Base-by-base conservation (phyloP, 2,888 invertebrate genomes). In the Poecilobothrus nobilitatus region DNA sequence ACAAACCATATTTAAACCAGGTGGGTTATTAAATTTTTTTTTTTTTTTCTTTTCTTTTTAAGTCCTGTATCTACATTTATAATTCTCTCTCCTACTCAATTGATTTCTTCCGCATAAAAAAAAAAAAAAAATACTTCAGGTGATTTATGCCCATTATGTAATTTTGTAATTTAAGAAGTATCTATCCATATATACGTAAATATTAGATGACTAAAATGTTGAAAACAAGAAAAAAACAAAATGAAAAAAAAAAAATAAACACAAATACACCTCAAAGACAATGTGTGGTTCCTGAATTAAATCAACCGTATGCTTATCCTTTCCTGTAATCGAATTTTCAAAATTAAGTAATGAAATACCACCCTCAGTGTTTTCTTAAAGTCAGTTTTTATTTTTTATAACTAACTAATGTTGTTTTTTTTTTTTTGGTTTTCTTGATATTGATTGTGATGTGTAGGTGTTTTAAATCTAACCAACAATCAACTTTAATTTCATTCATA, bases 291-390 rank as follows among this genome's bases (percentile, higher is more conserved):
- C 53, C 18, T 53, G 53, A n/a, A 53, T 53, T 53, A 53, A 53
- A 53, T 53, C 15, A 53, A 53, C 18, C 53, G 18, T 53, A 53
- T 18, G 53, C 53, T 53, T 53, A 53, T 53, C 53, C 53, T 53
- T 53, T 53, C 53, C 53, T 53, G 53, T 53, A 53, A 53, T 53
- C 53, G 18, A 53, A 53, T 2, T 37, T 53, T 41, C 7, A 18
- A 53, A 53, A 53, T 53, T 53, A 53, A 53, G 18, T 53, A 53
- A 53, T 53, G 53, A 53, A 18, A 53, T 53, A 53, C 53, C 53
- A 18, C 53, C 53, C 53, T 53, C 53, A 12, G 53, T 53, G 53
- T n/a, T 53, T 37, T 37, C 37, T 37, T 37, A 37, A 37, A 37
- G 5, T 7, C 9, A 37, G 7, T 53, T 53, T 53, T 53, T 53